phyloP scores from a whole-genome alignment of 37 sponge, comb jelly and placozoan genomes.

The Geodia barretti region DNA sequence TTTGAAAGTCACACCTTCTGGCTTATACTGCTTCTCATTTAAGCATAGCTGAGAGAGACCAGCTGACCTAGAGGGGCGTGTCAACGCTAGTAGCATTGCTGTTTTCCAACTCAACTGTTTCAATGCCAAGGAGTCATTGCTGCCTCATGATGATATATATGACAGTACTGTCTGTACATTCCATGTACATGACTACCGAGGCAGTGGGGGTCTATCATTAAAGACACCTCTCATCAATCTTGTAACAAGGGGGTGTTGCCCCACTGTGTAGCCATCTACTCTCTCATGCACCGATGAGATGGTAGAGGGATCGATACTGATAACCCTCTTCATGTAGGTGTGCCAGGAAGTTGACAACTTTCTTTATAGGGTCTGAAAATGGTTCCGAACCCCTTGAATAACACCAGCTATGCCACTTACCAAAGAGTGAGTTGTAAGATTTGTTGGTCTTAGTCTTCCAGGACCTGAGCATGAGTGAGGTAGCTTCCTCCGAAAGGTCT shows the following conservation, averaged over 20 bases:
- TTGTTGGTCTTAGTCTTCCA: slow-evolving; percentile 34
- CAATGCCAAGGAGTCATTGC: slow-evolving; percentile 19
- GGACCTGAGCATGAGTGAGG: slow-evolving; percentile 27
- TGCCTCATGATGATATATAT: slow-evolving; percentile 1
- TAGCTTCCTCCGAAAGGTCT: slow-evolving; percentile 34
- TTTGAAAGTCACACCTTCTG: slow-evolving; percentile 39
- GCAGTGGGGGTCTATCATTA: slow-evolving; percentile 28
- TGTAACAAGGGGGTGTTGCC: slow-evolving; percentile 43
- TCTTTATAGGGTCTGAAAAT: slow-evolving; percentile 46
- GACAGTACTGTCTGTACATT: slow-evolving; percentile 27
- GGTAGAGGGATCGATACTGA: slow-evolving; percentile 42
- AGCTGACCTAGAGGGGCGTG: slow-evolving; percentile 40
- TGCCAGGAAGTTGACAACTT: slow-evolving; percentile 53
- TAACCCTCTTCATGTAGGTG: slow-evolving; percentile 37
- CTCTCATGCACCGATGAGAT: neutral
- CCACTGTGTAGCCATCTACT: slow-evolving; percentile 31
- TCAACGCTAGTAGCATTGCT: slow-evolving; percentile 23
- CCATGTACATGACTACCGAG: slow-evolving; percentile 25
- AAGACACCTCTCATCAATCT: slow-evolving; percentile 35
- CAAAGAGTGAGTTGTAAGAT: slow-evolving; percentile 29
- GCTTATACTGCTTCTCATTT: neutral
- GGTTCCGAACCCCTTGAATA: slow-evolving; percentile 22
- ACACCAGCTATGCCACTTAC: slow-evolving; percentile 52
- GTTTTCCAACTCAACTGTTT: neutral
- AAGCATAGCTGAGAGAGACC: slow-evolving; percentile 24